phyloP scores from a whole-genome alignment of 2,113 vertebrate species.

The Mustelus asterias region DNA sequence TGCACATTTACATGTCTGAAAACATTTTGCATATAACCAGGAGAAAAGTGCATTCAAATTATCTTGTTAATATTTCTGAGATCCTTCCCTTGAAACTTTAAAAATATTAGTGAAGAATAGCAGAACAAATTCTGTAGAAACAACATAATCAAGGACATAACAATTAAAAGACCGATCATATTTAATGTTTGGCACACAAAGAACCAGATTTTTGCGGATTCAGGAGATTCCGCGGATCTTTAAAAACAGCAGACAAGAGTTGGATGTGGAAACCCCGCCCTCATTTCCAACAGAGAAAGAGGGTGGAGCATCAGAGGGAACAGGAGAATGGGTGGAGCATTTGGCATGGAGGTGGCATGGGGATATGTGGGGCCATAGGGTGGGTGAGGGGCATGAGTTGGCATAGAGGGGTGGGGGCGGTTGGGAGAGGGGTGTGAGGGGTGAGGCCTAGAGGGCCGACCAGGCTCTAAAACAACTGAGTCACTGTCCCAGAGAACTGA shows the following conservation, averaged over 20 bases:
- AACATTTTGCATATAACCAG: not conserved
- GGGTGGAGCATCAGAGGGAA: no score
- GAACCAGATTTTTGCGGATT: not conserved
- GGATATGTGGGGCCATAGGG: no score
- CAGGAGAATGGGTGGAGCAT: no score
- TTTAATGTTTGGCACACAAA: not conserved
- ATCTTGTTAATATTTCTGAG: not conserved
- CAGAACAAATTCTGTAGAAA: not conserved
- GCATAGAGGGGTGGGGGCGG: no score
- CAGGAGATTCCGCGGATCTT: not conserved
- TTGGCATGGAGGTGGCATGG: no score
- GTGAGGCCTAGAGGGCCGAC: no score
- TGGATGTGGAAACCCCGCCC: not conserved
- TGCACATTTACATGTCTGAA: not conserved
- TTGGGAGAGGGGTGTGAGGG: no score
- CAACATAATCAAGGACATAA: not conserved
- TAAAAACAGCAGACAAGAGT: not conserved
- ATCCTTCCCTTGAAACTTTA: not conserved
- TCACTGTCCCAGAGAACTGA: no score
- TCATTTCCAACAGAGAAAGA: not conserved
- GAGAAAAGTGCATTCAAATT: not conserved
- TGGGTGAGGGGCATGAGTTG: no score
- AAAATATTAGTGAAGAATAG: not conserved
- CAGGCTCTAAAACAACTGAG: no score
- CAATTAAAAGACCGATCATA: not conserved